Base-by-base conservation (phyloP, 2,888 invertebrate genomes). In the Drosophila conformis region DNA sequence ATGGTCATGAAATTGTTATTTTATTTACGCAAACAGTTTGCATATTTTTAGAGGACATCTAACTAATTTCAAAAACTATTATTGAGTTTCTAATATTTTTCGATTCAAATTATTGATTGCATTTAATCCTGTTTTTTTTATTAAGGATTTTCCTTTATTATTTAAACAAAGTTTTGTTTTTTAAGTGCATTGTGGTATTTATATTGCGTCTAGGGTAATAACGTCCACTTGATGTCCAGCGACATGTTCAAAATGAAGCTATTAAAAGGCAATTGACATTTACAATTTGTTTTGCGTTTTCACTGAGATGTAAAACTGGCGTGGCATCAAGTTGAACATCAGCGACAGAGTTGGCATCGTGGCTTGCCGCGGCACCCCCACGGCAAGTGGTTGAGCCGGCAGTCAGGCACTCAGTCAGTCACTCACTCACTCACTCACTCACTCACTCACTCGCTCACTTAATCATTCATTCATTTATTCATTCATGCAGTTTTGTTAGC, bases 401-500 rank as follows among this genome's bases (percentile, higher is more conserved):
- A 46, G 46, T 46, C 46, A 46, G 8, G 18, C 42, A 61, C 56
- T 42, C 52, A 69, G 54, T 57, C 69, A 68, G n/a, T 53, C 66
- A 25, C 25, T 25, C 25, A 54, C 25, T 15, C 46, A 57, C 54
- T 75, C 62, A 73, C 52, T 76, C 76, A 68, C 60, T 15, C 46
- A 57, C 54, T 75, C 62, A 73, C 52, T 76, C 76, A 68, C 60
- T 69, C 66, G 68, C 56, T 80, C 81, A 83, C 60, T 87, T 71
- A 70, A 60, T 87, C 84, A 80, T 75, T 74, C 75, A 76, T 60
- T 70, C 71, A 64, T 60, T 86, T 68, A 83, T 77, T 87, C 88
- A 85, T 85, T 86, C 88, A 86, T 86, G 78, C 83, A 68, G 76
- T 75, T 85, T 84, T 84, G 83, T 87, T 84, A 77, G 83, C 70